Evolutionary conservation across 2,797 vertebrate species (phyloP), one percentile per base, ranked within the genome.

Genomic region (Poeciliopsis turneri): DNA sequence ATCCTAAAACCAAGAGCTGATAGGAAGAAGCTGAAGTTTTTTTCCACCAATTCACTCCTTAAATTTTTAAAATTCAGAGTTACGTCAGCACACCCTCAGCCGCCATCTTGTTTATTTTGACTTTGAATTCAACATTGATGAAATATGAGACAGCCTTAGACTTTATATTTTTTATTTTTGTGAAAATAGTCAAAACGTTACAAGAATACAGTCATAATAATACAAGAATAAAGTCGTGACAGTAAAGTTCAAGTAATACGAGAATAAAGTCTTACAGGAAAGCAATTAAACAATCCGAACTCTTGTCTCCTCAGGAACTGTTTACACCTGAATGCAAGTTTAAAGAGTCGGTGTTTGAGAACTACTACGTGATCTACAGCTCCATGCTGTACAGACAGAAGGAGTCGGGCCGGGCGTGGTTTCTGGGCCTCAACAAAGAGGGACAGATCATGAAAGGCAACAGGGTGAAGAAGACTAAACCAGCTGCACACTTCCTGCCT

Each of bases 261-360:
- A 53, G 51, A 25, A 53, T 53, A 10, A 53, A 53, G 20, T 53
- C 51, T 53, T 53, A 10, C 23, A 53, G 51, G 51, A 53, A 53
- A 53, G 39, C 23, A 4, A 23, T 41, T 61, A 23, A 80, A 72
- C 66, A 47, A 75, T 73, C 16, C 28, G 23, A 20, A 73, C 18
- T 81, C 1, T 85, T 85, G 72, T 86, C 72, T 80, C 78, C 70
- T 81, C 92, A 98, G 97, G 97, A 98, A 95, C 96, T 98, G 96
- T 99, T 98, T 95, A 99, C 98, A 68, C 96, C 97, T 2, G 98
- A 99, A 95, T 99, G 98, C 94, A 98, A 98, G 95, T 99, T 98
- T 93, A 99, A 98, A 94, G 97, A 99, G 93, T 98, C 98, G n/a
- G 98, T 99, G 95, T 99, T 98, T 84, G 97, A 98, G 96, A 99